Conservation (phyloP, 30 jellyfish, hydroid and myxozoan genomes). For the Turritopsis rubra region DNA sequence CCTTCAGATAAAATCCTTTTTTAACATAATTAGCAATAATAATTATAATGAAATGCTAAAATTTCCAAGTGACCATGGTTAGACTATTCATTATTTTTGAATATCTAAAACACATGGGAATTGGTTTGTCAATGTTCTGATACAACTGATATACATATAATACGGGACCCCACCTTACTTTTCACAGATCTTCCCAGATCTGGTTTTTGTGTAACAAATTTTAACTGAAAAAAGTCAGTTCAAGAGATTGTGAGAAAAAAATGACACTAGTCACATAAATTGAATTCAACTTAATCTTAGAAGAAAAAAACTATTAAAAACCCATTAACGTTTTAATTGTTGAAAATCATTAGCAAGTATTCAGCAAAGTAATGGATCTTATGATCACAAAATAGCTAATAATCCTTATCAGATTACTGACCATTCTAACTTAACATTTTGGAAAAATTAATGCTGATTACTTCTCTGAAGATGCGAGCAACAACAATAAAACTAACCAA, state of each 20-base stretch:
- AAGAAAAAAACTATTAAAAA: neutral
- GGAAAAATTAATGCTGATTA: neutral
- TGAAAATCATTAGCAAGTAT: neutral
- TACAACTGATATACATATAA: too few species aligned
- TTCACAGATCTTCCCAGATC: too few species aligned
- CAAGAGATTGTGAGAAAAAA: too few species aligned
- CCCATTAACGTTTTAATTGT: neutral
- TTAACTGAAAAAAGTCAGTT: too few species aligned
- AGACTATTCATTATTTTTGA: too few species aligned
- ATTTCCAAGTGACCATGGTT: too few species aligned
- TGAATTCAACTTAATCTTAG: neutral
- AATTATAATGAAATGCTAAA: too few species aligned
- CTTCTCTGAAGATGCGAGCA: neutral
- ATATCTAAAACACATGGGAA: too few species aligned
- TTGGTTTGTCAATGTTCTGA: too few species aligned
- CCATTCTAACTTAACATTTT: neutral
- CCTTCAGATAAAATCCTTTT: neutral
- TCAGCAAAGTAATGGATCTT: neutral
- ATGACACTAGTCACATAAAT: too few species aligned
- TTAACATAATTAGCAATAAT: neutral
- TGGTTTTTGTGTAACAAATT: too few species aligned
- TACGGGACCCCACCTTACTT: too few species aligned
- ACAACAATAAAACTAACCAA: neutral
- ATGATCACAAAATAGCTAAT: neutral
- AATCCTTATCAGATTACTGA: neutral